Base-by-base conservation (phyloP, 2,797 vertebrate genomes). In the Darevskia nairensis region DNA sequence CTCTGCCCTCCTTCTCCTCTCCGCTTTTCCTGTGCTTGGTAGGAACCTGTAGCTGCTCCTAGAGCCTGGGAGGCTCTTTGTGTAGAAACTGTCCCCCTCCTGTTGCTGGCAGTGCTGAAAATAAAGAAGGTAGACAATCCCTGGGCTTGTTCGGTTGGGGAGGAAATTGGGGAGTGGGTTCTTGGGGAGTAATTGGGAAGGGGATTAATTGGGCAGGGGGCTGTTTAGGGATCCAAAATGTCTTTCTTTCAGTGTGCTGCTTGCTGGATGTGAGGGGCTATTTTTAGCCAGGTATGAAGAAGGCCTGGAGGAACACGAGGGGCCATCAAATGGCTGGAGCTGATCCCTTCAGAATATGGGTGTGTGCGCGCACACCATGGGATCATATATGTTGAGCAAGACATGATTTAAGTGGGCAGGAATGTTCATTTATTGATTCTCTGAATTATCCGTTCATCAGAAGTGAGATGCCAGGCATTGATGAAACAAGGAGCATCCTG, bases 221-320 rank as follows among this genome's bases (percentile, higher is more conserved):
- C 44, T 9, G 41, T 41, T 13, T 10, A 0, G 2, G 82, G 80
- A 75, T 25, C 44, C 0, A 0, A 4, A 61, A 0, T 0, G 32
- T 41, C 35, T 55, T 1, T 3, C 23, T 55, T 8, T 0, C 89
- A 89, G 88, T 8, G 86, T 6, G 19, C 72, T 46, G 44, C 86
- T 17, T 11, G 89, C 80, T 0, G 8, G 4, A n/a, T 21, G 0
- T 0, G 75, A 64, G 25, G 25, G 84, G 90, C 3, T 95, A 89
- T 92, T 95, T 95, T 91, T 93, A 86, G 91, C 44, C 0, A 82
- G 91, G 87, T 64, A 74, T 1, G 80, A 89, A 55, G 87, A 87
- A 35, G 11, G 89, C 90, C 0, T 32, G 4, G 5, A 85, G 84
- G 5, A 1, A 84, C 80, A 5, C 10, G 10, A 61, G 79, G 8